Evolutionary conservation across 2,888 invertebrate species (phyloP).

Genomic region (Epinotia bilunana): DNA sequence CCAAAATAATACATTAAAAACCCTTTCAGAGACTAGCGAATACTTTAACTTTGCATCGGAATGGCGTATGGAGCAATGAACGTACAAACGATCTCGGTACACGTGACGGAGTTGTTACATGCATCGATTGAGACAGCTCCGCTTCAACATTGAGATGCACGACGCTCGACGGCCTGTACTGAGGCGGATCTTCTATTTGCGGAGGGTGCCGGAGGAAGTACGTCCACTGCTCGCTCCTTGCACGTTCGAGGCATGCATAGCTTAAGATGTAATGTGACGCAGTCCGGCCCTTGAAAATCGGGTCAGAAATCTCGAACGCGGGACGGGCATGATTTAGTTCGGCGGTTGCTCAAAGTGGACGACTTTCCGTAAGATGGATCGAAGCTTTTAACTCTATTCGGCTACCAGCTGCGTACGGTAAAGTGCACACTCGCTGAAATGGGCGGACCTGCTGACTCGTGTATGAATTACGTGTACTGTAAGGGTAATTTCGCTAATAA

Average conservation of each 20-base stretch:
- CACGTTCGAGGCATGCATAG: slow-evolving; percentile 20
- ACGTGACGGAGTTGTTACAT: slow-evolving; percentile 38
- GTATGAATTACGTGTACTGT: slow-evolving; percentile 66
- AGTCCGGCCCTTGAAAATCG: slow-evolving; percentile 66
- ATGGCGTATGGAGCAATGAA: slow-evolving; percentile 46
- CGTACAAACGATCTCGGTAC: slow-evolving; percentile 27
- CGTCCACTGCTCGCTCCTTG: slow-evolving; percentile 35
- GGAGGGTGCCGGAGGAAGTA: slow-evolving; percentile 17
- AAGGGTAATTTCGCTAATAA: slow-evolving; percentile 26
- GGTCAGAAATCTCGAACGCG: slow-evolving; percentile 68
- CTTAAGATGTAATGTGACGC: slow-evolving; percentile 59
- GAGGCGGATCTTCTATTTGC: slow-evolving; percentile 38
- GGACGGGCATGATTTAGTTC: slow-evolving; percentile 71
- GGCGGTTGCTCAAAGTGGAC: slow-evolving; percentile 74
- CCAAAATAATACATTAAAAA: slow-evolving; percentile 82
- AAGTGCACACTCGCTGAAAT: slow-evolving; percentile 60
- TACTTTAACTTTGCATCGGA: slow-evolving; percentile 66
- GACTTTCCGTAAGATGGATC: slow-evolving; percentile 77
- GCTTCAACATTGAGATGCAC: slow-evolving; percentile 41
- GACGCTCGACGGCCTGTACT: slow-evolving; percentile 21
- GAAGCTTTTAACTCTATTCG: slow-evolving; percentile 80
- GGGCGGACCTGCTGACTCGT: slow-evolving; percentile 63
- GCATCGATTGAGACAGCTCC: slow-evolving; percentile 38
- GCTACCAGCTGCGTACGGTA: slow-evolving; percentile 68
- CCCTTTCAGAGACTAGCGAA: slow-evolving; percentile 70